Evolutionary conservation across 1,140 invertebrate species (phyloP).

Genomic region (Drosophila littoralis): DNA sequence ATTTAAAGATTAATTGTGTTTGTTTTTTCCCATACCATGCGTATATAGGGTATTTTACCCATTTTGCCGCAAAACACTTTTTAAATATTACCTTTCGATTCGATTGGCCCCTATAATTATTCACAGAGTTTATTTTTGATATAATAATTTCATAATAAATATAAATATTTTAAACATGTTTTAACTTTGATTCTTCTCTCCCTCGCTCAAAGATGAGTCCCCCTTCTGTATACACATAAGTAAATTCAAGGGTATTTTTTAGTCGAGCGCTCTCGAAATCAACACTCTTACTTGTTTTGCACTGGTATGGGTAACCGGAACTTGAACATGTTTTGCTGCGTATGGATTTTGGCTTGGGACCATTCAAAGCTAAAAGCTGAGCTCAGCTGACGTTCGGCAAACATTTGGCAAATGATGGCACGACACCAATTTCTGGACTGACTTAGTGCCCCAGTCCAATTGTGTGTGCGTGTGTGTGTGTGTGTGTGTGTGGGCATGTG

Average conservation of each 20-base stretch:
- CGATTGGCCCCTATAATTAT: no score
- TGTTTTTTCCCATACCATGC: no score
- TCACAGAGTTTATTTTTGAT: no score
- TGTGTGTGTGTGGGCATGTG: slow-evolving; percentile 8
- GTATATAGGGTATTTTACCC: no score
- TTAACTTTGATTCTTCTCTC: no score
- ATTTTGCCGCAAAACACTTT: no score
- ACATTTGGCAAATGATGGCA: slow-evolving; percentile 47
- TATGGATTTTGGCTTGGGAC: slow-evolving; percentile 18
- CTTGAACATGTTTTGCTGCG: slow-evolving; percentile 16
- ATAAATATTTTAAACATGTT: no score
- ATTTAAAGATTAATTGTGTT: no score
- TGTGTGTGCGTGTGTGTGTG: background rate
- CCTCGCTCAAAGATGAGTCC: background rate
- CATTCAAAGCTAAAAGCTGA: slow-evolving; percentile 48
- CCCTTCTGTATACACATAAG: background rate
- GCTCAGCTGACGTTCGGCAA: slow-evolving; percentile 47
- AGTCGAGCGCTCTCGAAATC: background rate
- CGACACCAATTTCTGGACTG: slow-evolving; percentile 34
- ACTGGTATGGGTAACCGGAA: slow-evolving; percentile 5
- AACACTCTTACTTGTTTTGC: background rate
- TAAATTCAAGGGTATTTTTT: slow-evolving; percentile 1
- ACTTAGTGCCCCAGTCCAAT: slow-evolving; percentile 17
- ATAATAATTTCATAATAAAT: no score
- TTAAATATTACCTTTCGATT: no score